These are phyloP conservation scores for Montipora sp. DNA, from an alignment of 64 coral and sea anemone genomes.

Conservation along the genomic window DNA sequence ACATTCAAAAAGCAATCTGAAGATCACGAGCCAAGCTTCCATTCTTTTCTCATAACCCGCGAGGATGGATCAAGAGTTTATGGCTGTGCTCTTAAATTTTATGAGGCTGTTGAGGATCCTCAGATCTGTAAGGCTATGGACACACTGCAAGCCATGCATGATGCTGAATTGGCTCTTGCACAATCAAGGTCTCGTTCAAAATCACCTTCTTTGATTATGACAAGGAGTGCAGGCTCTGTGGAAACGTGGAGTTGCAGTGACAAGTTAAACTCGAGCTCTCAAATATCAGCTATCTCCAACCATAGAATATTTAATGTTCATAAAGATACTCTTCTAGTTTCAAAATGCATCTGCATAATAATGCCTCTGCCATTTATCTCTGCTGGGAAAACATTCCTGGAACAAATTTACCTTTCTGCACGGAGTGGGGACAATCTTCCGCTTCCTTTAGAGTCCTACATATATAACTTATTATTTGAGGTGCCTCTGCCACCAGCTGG, in stretches of 20 bases:
- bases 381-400: slow-evolving; percentile 79
- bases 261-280: slow-evolving; percentile 27
- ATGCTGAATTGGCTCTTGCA: slow-evolving; percentile 79
- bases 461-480: slow-evolving; percentile 98
- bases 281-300: slow-evolving; percentile 41
- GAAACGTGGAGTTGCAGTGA: neutral
- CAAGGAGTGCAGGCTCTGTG: neutral
- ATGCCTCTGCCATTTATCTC: slow-evolving; percentile 88
- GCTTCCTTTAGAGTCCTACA: slow-evolving; percentile 88
- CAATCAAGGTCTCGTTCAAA: slow-evolving; percentile 69
- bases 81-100: slow-evolving; percentile 89
- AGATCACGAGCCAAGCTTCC: slow-evolving; percentile 72
- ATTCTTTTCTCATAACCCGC: slow-evolving; percentile 97
- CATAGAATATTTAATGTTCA: slow-evolving; percentile 67
- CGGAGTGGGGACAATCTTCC: slow-evolving; percentile 60
- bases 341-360: slow-evolving; percentile 89
- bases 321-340: slow-evolving; percentile 81
- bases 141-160: slow-evolving; percentile 89
- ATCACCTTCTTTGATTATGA: slow-evolving; percentile 54
- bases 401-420: slow-evolving; percentile 71
- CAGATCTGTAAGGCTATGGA: slow-evolving; percentile 93
- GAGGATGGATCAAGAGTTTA: slow-evolving; percentile 98
- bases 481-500: slow-evolving; percentile 93
- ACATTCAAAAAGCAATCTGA: slow-evolving; percentile 86
- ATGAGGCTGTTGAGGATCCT: slow-evolving; percentile 80